These are phyloP conservation scores for Corythoichthys intestinalis DNA, from an alignment of 2,113 vertebrate genomes.

Conservation along the genomic window DNA sequence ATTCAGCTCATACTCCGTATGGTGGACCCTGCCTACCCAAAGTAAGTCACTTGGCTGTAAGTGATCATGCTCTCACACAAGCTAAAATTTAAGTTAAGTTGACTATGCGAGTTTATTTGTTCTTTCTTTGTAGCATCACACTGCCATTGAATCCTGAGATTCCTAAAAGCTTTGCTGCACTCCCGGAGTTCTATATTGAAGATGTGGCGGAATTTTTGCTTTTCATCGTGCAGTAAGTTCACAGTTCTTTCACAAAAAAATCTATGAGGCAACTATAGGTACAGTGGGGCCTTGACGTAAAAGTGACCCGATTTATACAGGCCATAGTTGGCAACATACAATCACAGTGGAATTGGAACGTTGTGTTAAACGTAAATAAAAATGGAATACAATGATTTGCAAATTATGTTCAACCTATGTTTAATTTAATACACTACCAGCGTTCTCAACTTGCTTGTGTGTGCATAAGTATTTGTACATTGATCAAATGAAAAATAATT, in stretches of 20 bases:
- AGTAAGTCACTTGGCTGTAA: conserved; percentile 74
- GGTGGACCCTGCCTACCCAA: conserved; percentile 90
- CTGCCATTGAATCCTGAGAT: conserved; percentile 91
- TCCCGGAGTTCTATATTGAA: conserved; percentile 98
- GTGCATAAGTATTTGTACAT: too few relatives aligned
- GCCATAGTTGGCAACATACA: too few relatives aligned
- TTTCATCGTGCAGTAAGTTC: conserved; percentile 99
- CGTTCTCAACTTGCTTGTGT: too few relatives aligned
- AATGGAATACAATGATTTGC: too few relatives aligned
- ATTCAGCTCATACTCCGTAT: conserved; percentile 94
- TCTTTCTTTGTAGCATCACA: conserved; percentile 72
- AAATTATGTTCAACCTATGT: too few relatives aligned
- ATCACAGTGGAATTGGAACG: too few relatives aligned
- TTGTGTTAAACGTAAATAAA: too few relatives aligned
- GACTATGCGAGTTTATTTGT: not conserved
- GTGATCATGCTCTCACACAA: not conserved
- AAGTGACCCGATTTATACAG: too few relatives aligned
- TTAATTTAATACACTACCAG: too few relatives aligned
- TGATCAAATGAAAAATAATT: too few relatives aligned
- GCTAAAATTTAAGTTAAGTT: not conserved
- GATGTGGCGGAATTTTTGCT: conserved; percentile 99
- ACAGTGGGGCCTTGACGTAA: not conserved
- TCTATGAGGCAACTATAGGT: not conserved
- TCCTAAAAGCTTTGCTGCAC: conserved; percentile 93
- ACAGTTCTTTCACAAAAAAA: not conserved